phyloP scores from a whole-genome alignment of 2,113 vertebrate species.

The Nanorana parkeri region DNA sequence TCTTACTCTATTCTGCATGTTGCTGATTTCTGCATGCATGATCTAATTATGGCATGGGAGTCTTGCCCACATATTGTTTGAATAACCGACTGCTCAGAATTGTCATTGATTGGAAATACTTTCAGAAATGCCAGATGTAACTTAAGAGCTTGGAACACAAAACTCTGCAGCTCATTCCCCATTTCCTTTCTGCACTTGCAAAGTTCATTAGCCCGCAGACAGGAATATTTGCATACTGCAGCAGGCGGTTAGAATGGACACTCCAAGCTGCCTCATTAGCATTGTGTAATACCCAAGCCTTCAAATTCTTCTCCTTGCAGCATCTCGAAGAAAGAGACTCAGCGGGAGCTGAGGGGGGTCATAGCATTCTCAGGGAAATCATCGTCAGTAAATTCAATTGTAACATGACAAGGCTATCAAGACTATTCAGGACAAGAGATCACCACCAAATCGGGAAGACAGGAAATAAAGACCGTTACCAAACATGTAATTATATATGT shows the following conservation, averaged over 20 bases:
- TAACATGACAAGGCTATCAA: slow-evolving; percentile 71
- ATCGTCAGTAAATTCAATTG: slow-evolving; percentile 74
- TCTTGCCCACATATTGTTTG: slow-evolving; percentile 25
- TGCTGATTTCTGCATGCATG: not conserved
- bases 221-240: slow-evolving; percentile 63
- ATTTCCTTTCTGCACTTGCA: slow-evolving; percentile 60
- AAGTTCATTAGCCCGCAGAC: slow-evolving; percentile 65
- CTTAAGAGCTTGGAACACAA: slow-evolving; percentile 66
- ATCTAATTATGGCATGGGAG: not conserved
- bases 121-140: slow-evolving; percentile 65
- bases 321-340: slow-evolving; percentile 68
- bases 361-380: slow-evolving; percentile 76
- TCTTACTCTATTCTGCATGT: no score
- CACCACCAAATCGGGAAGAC: slow-evolving; percentile 61
- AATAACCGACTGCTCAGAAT: slow-evolving; percentile 56
- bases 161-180: slow-evolving; percentile 55
- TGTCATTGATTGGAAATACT: slow-evolving; percentile 67
- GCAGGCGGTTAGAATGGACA: slow-evolving; percentile 67
- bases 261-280: slow-evolving; percentile 70
- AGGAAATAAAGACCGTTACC: slow-evolving; percentile 53
- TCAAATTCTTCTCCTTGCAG: slow-evolving; percentile 67
- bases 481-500: slow-evolving; percentile 51
- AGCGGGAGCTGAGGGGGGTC: slow-evolving; percentile 73
- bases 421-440: slow-evolving; percentile 70
- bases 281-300: slow-evolving; percentile 68